Conservation (phyloP, 2,113 vertebrate species). For the Rhombomys opimus region DNA sequence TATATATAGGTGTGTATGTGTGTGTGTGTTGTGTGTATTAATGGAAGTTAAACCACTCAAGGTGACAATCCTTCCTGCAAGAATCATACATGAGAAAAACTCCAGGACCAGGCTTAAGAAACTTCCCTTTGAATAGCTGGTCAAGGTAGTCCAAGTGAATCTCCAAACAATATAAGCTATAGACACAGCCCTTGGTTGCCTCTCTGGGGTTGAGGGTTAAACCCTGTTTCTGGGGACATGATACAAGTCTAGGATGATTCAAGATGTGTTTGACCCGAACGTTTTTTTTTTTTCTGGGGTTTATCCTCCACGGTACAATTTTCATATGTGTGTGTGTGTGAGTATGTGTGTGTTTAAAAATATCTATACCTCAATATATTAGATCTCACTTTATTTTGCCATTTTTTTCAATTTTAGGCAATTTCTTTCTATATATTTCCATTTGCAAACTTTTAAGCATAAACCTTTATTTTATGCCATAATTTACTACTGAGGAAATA, state of each 20-base stretch:
- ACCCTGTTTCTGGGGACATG: no score
- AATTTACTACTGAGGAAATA: background rate
- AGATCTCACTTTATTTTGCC: background rate
- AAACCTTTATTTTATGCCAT: background rate
- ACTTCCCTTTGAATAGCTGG: background rate
- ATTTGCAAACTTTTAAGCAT: background rate
- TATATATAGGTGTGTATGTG: background rate
- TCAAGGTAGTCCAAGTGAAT: background rate
- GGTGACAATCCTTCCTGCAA: background rate
- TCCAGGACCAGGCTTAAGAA: background rate
- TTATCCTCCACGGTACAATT: background rate
- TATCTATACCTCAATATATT: background rate
- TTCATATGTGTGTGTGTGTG: background rate
- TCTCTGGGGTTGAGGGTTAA: background rate
- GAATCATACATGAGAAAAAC: background rate
- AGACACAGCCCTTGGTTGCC: background rate
- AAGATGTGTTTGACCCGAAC: background rate
- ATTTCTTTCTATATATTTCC: background rate
- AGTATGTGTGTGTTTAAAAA: background rate
- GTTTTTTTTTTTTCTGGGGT: background rate
- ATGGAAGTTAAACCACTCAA: background rate
- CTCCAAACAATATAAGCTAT: background rate
- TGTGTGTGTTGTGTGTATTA: background rate
- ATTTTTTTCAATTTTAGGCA: background rate
- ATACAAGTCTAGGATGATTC: background rate